A percentile compares a stretch with the other conserved stretches of the same genome.
phyloP scores from a whole-genome alignment of 2,113 vertebrate species.

The Hymenochirus boettgeri region DNA sequence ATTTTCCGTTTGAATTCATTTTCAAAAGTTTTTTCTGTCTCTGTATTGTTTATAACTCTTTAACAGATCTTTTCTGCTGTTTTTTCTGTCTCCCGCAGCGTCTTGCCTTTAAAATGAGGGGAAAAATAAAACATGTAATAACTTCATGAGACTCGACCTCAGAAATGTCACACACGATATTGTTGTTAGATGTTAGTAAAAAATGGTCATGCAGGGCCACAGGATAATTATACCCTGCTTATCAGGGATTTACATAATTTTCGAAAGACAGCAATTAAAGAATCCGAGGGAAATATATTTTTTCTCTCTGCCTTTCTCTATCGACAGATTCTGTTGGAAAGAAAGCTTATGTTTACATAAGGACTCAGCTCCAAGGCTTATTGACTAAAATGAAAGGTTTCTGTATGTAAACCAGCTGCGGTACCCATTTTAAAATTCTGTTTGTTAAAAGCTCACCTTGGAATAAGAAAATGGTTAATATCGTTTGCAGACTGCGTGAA shows the following conservation, averaged over 20 bases:
- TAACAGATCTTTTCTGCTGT: neutral
- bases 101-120: conserved; percentile 59
- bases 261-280: conserved; percentile 99
- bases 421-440: conserved; percentile 99
- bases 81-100: neutral
- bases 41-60: neutral
- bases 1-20: neutral
- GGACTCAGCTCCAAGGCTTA: conserved; percentile 89
- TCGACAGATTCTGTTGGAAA: conserved; percentile 89
- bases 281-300: conserved; percentile 98
- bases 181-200: conserved; percentile 99
- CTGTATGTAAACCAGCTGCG: conserved; percentile 97
- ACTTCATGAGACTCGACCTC: conserved; percentile 99
- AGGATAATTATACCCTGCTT: conserved; percentile 99
- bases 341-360: conserved; percentile 98
- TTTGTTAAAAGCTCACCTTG: conserved; percentile 99
- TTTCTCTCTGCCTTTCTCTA: conserved; percentile 64
- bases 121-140: conserved; percentile 89
- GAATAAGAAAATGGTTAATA: conserved; percentile 96
- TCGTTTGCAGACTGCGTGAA: conserved; percentile 69
- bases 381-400: conserved; percentile 99
- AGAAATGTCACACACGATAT: conserved; percentile 99
- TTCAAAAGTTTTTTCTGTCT: neutral
- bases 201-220: conserved; percentile 90
- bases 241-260: conserved; percentile 99